Percentiles rank a stretch among this genome's conserved stretches.
phyloP scores from a whole-genome alignment of 53 echinoderm and acorn worm genomes.

The Holothuria scabra region DNA sequence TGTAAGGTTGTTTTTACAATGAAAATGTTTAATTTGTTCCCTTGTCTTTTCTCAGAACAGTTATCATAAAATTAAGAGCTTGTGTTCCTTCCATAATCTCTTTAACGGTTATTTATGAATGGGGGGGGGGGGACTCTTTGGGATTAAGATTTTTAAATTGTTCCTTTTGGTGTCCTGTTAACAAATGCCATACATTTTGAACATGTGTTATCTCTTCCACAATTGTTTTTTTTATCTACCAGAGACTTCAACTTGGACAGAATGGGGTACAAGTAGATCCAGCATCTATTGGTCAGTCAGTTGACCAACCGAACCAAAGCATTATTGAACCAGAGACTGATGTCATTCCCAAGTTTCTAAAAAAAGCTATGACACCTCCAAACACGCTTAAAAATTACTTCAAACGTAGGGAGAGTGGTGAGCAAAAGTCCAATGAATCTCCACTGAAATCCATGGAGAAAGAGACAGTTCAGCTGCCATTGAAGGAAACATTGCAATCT shows the following conservation, averaged over 20 bases:
- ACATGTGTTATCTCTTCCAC: no score
- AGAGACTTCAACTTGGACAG: conserved; percentile 50
- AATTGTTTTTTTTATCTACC: background rate
- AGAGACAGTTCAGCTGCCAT: background rate
- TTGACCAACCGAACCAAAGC: conserved; percentile 50
- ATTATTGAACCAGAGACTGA: conserved; percentile 70
- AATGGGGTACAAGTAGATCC: conserved; percentile 28
- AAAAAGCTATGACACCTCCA: conserved; percentile 87
- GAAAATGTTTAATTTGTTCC: background rate
- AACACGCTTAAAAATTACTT: conserved; percentile 85
- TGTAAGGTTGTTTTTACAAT: background rate
- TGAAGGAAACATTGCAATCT: background rate
- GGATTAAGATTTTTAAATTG: no score
- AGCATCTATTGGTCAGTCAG: conserved; percentile 31
- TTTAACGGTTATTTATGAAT: no score
- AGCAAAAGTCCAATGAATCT: background rate
- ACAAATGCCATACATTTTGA: background rate
- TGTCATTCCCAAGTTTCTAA: conserved; percentile 65
- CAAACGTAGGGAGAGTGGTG: conserved; percentile 35
- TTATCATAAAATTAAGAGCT: no score
- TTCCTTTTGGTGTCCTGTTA: background rate
- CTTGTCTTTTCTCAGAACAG: background rate
- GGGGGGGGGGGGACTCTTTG: no score
- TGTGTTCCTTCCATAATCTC: no score
- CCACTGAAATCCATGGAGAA: background rate